Evolutionary conservation across 2,888 invertebrate genomes (phyloP), one percentile per base, ranked within the genome.

Genomic region (Halocaridina rubra): DNA sequence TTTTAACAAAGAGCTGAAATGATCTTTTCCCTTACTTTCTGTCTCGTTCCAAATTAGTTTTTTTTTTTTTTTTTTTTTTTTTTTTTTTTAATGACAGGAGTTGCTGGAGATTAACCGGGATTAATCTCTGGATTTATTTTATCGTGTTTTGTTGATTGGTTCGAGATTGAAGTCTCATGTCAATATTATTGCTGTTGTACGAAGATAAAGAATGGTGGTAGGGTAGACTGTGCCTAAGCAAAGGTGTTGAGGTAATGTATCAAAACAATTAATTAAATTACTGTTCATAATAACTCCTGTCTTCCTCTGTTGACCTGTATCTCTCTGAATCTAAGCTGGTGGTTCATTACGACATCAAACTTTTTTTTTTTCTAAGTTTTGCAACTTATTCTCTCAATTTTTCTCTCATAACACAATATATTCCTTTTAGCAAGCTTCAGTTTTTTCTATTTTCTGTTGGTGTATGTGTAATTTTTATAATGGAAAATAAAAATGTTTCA

Each of bases 161-260:
- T n/a, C n/a, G n/a, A n/a, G n/a, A n/a, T n/a, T n/a, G n/a, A n/a
- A n/a, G n/a, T n/a, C n/a, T n/a, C n/a, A n/a, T n/a, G n/a, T n/a
- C n/a, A n/a, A n/a, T n/a, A n/a, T n/a, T n/a, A n/a, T n/a, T n/a
- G n/a, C n/a, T n/a, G n/a, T n/a, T n/a, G n/a, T n/a, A n/a, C n/a
- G n/a, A 53, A 80, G 71, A 77, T n/a, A 53, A 53, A 69, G n/a
- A n/a, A n/a, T n/a, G 53, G 71, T 80, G 79, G 71, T 53, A 19
- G 53, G 33, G 69, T 69, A 69, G 71, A 30, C 79, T 71, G 79
- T 71, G 57, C 24, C 33, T 71, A n/a, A 80, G 71, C 71, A 30
- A 46, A 46, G 79, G 71, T 24, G 57, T 69, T 29, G 19, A 27
- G 27, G 69, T 19, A 29, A 53, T 69, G 32, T 69, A 32, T 19